Base-by-base conservation (phyloP, 2,113 vertebrate genomes). In the Dasypus novemcinctus region DNA sequence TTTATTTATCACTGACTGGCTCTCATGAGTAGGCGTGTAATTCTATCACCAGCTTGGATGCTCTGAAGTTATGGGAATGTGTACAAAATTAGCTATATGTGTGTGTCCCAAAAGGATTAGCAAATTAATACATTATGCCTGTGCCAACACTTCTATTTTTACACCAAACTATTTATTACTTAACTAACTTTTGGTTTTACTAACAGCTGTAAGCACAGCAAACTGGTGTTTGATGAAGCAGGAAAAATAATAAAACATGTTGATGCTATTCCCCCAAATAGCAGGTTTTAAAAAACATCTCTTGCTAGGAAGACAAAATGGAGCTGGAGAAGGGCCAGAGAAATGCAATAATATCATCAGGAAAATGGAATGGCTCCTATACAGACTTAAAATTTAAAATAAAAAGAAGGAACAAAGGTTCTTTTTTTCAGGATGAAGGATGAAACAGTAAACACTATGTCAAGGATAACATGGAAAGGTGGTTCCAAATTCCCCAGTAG, bases 141-240 rank as follows among this genome's bases (percentile, higher is more conserved):
- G 27, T 96, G 87, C 95, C 85, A 90, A 97, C 92, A 93, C 81
- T 90, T 93, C 82, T 91, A 93, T 97, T 97, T 97, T 96, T 94
- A 97, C 94, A 91, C 27, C 29, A 59, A 93, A 96, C 74, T 92
- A 87, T 91, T 96, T 93, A 96, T 97, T 88, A 96, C 38, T 91
- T 97, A 94, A 95, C 95, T 96, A 94, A 96, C 80, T 96, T 96
- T 96, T 96, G 95, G 95, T 78, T 95, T 95, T 85, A 90, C 75
- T 54, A 96, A 84, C 54, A 88, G 79, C 57, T 96, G 75, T 94
- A 95, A 90, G 87, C 71, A 90, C 46, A 89, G 81, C 63, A 92
- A 91, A 75, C 41, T 94, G 74, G 93, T 92, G 43, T 78, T 90
- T 94, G 81, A 93, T 82, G 81, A 95, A 95, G 93, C 90, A 82